Evolutionary conservation across 2,888 invertebrate genomes (phyloP).

Genomic region (Trachelus troglodyta): DNA sequence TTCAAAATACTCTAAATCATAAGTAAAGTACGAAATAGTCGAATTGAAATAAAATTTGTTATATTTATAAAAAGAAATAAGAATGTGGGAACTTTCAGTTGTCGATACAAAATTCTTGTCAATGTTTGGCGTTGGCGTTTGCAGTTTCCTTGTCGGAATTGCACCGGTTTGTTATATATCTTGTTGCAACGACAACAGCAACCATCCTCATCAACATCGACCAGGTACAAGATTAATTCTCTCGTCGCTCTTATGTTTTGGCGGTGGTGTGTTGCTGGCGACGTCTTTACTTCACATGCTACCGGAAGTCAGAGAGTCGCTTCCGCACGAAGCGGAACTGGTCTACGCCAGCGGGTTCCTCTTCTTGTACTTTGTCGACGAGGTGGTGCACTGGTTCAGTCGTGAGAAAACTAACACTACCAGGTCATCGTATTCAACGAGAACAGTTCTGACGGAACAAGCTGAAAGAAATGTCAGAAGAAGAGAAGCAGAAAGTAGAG

Average conservation of each 20-base stretch:
- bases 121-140: slow-evolving; percentile 74
- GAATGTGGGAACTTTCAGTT: background rate
- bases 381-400: slow-evolving; percentile 77
- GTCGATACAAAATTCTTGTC: slow-evolving; percentile 74
- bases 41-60: background rate
- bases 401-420: slow-evolving; percentile 56
- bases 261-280: slow-evolving; percentile 82
- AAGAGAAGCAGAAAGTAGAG: background rate
- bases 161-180: slow-evolving; percentile 76
- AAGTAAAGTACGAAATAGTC: background rate
- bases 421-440: background rate
- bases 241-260: slow-evolving; percentile 81
- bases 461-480: background rate
- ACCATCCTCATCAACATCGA: slow-evolving; percentile 50
- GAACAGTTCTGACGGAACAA: background rate
- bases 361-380: slow-evolving; percentile 78
- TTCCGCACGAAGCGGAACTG: slow-evolving; percentile 74
- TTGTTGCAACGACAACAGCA: slow-evolving; percentile 63
- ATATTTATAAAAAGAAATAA: background rate
- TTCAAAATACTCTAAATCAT: background rate
- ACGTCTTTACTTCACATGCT: slow-evolving; percentile 84
- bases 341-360: slow-evolving; percentile 78
- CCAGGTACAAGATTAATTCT: slow-evolving; percentile 69
- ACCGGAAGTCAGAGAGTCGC: slow-evolving; percentile 78
- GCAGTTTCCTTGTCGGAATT: slow-evolving; percentile 78